Evolutionary conservation across 92 coral and sea anemone genomes (phyloP), one percentile per base, ranked within the genome.

Genomic region (Epizoanthus illoricatus): DNA sequence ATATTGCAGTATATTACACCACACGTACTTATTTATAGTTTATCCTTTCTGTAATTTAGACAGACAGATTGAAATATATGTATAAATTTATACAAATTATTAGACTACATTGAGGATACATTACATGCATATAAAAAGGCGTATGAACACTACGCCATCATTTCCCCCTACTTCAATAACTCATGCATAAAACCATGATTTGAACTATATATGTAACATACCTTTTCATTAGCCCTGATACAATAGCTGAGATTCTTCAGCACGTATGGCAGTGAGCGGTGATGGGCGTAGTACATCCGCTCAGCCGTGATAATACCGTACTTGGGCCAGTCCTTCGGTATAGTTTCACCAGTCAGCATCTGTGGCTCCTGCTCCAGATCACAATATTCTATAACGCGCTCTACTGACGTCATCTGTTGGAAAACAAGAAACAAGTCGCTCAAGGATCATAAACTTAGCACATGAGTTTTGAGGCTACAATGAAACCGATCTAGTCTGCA

Each of bases 321-420:
- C 60, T 91, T 75, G 12, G 98, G 98, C 98, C 98, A 95, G 39
- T 84, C 90, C 42, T 47, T 71, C 20, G 92, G 93, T 60, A 91
- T 85, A 17, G 58, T 73, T n/a, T 84, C 86, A 28, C 89, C 90
- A 56, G 81, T 88, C 16, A 79, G 75, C 85, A 90, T 81, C 54
- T 89, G 89, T 12, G 88, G 80, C 75, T 95, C 98, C 13, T 91
- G 94, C 61, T 95, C 94, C 52, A 95, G 73, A 15, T 84, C 87
- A 23, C 94, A 84, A 85, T 95, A 95, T 58, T 95, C 98, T 28
- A 93, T 15, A 41, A 95, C 97, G 56, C 98, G 97, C 75, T 95
- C 98, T 4, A 95, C 98, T 23, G 98, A 95, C 39, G 97, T 94
- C 98, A 95, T 95, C 98, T 95, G 69, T 0, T 85, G 65, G 28